Evolutionary conservation across 2,113 vertebrate genomes (phyloP).

Genomic region (Nestor notabilis): DNA sequence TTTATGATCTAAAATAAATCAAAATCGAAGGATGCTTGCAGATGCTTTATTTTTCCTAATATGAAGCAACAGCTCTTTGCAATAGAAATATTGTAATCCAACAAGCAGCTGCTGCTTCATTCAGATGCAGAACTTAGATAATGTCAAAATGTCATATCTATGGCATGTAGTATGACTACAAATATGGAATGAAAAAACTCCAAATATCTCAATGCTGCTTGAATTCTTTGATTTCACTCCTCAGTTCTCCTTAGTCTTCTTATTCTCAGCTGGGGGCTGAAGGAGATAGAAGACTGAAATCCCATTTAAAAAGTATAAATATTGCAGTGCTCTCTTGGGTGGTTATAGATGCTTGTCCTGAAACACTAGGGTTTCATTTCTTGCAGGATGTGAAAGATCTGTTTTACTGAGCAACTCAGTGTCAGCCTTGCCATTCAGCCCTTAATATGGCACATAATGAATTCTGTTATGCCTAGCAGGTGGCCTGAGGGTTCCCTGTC

Average conservation of each 20-base stretch:
- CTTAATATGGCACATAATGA: slow-evolving; percentile 35
- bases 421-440: slow-evolving; percentile 44
- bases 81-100: background rate
- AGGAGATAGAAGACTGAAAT: background rate
- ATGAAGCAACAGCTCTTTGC: background rate
- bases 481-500: slow-evolving; percentile 57
- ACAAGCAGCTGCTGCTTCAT: background rate
- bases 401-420: slow-evolving; percentile 23
- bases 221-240: background rate
- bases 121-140: background rate
- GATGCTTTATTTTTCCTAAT: background rate
- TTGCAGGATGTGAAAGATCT: slow-evolving; percentile 38
- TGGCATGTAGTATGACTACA: background rate
- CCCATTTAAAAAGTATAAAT: slow-evolving; percentile 43
- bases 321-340: slow-evolving; percentile 28
- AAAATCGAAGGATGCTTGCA: background rate
- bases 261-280: background rate
- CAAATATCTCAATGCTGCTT: background rate
- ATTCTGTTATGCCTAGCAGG: slow-evolving; percentile 53
- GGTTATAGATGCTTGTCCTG: slow-evolving; percentile 28
- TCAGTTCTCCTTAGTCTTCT: background rate
- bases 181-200: background rate
- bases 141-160: background rate
- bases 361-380: slow-evolving; percentile 26
- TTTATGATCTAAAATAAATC: background rate